Evolutionary conservation across 2,113 vertebrate genomes (phyloP).

Genomic region (Patagioenas fasciata): DNA sequence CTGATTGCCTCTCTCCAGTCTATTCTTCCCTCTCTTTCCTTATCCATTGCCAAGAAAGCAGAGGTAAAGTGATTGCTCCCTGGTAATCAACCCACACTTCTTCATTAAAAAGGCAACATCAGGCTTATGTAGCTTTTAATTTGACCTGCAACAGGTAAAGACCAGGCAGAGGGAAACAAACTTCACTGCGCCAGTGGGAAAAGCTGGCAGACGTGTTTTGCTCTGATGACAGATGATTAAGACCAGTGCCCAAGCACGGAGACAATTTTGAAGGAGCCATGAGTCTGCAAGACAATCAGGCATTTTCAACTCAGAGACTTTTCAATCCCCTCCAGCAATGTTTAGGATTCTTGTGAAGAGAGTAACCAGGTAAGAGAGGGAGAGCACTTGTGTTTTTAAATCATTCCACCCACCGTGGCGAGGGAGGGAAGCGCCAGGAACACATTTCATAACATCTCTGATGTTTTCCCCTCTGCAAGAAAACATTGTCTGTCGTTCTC

Average conservation of each 20-base stretch:
- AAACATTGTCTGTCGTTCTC: background rate
- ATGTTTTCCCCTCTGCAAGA: background rate
- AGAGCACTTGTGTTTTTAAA: background rate
- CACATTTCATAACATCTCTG: background rate
- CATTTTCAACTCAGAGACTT: background rate
- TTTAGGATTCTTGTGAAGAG: background rate
- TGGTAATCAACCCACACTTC: background rate
- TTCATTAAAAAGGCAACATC: background rate
- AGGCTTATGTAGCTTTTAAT: background rate
- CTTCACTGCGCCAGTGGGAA: fast-evolving
- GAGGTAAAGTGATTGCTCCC: background rate
- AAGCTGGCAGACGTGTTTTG: background rate
- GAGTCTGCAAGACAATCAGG: background rate
- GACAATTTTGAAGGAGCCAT: background rate
- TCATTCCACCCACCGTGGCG: fast-evolving
- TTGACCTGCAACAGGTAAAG: background rate
- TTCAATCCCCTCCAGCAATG: background rate
- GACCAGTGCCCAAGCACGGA: background rate
- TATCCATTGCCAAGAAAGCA: background rate
- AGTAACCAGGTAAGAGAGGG: background rate
- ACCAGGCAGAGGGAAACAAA: background rate
- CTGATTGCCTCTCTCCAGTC: background rate
- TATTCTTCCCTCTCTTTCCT: background rate
- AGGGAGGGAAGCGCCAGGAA: fast-evolving
- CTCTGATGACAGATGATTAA: background rate